A percentile compares a stretch with the other conserved stretches of the same genome.
phyloP scores from a whole-genome alignment of 2,888 invertebrate species.

The Spicauda simplicius region DNA sequence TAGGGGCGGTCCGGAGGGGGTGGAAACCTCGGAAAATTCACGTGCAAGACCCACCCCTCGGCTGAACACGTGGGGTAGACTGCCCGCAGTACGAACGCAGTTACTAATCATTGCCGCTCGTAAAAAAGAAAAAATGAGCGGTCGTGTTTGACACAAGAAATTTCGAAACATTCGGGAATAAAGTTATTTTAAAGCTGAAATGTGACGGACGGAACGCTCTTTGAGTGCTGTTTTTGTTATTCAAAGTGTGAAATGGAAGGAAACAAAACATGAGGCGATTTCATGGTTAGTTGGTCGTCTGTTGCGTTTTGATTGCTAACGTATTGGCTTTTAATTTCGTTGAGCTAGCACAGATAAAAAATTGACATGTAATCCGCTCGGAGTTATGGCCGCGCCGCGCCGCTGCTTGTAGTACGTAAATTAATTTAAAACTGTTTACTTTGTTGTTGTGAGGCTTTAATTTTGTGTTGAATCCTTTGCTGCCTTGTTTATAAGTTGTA shows the following conservation, averaged over 20 bases:
- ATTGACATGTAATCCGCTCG: constrained; percentile 22
- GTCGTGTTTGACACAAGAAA: constrained; percentile 57
- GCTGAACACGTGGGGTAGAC: constrained; percentile 79
- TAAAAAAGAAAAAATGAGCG: constrained; percentile 62
- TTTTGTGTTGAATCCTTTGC: too few species aligned
- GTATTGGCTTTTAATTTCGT: constrained; percentile 37
- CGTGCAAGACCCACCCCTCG: constrained; percentile 79
- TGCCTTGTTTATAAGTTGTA: too few species aligned
- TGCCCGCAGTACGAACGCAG: constrained; percentile 78
- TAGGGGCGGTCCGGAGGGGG: constrained; percentile 84
- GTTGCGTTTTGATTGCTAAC: constrained; percentile 37
- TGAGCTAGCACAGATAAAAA: constrained; percentile 27
- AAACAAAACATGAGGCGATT: constrained; percentile 76
- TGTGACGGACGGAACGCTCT: constrained; percentile 66
- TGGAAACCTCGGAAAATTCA: constrained; percentile 85
- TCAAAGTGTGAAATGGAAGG: constrained; percentile 71
- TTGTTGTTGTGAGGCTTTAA: not conserved
- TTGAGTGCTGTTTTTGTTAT: constrained; percentile 56
- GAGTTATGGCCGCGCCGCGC: constrained; percentile 21
- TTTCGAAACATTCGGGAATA: constrained; percentile 55
- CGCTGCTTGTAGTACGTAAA: constrained; percentile 25
- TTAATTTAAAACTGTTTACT: constrained; percentile 3
- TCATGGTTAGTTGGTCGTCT: constrained; percentile 76
- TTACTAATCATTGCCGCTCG: constrained; percentile 78
- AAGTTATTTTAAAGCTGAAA: too few species aligned